These are phyloP conservation scores for Numenius arquata DNA, from an alignment of 2,113 vertebrate genomes.

Conservation along the genomic window DNA sequence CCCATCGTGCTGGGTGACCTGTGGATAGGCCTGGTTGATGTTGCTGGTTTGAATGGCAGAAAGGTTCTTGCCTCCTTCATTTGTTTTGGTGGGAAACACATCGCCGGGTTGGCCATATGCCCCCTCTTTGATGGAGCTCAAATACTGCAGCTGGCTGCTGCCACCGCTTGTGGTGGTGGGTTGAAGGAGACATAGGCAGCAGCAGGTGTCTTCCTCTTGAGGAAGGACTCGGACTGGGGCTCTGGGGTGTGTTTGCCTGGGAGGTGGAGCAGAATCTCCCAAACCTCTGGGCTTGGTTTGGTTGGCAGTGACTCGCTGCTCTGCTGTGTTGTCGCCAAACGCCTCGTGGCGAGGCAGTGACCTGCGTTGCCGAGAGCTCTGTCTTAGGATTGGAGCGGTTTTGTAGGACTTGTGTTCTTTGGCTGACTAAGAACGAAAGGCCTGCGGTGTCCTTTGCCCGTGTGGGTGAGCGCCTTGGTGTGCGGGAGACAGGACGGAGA, in stretches of 20 bases:
- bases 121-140: not conserved
- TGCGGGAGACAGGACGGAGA: rapidly evolving
- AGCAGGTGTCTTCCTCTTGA: not conserved
- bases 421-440: not conserved
- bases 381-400: not conserved
- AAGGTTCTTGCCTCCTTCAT: rapidly evolving
- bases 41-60: not conserved
- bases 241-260: not conserved
- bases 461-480: not conserved
- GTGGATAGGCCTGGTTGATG: not conserved
- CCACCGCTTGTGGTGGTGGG: not conserved
- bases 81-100: not conserved
- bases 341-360: rapidly evolving
- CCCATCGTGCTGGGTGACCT: rapidly evolving
- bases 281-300: not conserved
- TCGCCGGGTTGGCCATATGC: rapidly evolving
- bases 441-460: not conserved
- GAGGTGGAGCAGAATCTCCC: not conserved
- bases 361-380: not conserved
- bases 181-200: not conserved
- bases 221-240: not conserved
- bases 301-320: not conserved
- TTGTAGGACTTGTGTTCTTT: rapidly evolving
- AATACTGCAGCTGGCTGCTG: not conserved
- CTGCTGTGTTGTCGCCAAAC: rapidly evolving